Evolutionary conservation across 2,113 vertebrate species (phyloP).

Genomic region (Cricetomys ansorgei): DNA sequence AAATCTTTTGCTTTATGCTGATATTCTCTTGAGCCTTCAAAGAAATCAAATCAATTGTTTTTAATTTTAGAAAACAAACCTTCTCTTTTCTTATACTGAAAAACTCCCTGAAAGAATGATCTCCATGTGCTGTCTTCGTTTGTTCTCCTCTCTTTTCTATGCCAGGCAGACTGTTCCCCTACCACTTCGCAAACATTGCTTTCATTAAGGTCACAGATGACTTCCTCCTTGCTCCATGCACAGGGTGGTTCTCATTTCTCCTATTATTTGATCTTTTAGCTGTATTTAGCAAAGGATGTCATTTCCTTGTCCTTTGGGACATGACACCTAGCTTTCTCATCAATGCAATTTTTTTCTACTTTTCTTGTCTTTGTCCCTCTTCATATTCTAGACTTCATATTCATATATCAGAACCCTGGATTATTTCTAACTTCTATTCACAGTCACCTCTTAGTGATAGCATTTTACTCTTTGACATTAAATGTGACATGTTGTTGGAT

Average conservation of each 20-base stretch:
- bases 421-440: neutral
- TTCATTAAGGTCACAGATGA: constrained; percentile 23
- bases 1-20: neutral
- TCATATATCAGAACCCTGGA: neutral
- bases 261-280: constrained; percentile 19
- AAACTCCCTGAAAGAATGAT: neutral
- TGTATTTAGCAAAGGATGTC: neutral
- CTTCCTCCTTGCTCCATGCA: neutral
- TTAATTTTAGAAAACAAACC: constrained; percentile 13
- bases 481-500: neutral
- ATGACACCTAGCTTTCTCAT: neutral
- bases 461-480: neutral
- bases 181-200: constrained; percentile 5
- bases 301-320: neutral
- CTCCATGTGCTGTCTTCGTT: neutral
- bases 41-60: constrained; percentile 19
- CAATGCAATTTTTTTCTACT: neutral
- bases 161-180: neutral
- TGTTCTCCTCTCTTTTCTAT: neutral
- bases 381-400: neutral
- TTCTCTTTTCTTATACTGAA: neutral
- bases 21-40: constrained; percentile 7
- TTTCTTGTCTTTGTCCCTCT: neutral
- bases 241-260: constrained; percentile 22
- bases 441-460: neutral